Base-by-base conservation (phyloP, 2,113 vertebrate genomes). In the Panurus biarmicus region DNA sequence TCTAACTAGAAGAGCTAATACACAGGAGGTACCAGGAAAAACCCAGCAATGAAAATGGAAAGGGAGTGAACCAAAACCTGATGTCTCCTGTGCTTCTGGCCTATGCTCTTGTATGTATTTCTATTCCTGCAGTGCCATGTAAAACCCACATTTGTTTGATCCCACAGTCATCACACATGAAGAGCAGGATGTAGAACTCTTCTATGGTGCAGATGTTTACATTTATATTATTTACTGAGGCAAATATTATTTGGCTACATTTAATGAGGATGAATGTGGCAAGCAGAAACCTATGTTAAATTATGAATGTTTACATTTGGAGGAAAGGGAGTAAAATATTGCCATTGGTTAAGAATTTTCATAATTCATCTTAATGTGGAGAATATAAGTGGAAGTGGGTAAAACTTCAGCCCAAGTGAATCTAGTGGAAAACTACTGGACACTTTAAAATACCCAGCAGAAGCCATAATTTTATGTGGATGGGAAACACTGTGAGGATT, bases 401-500 rank as follows among this genome's bases (percentile, higher is more conserved):
- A 70, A 94, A 96, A 81, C 67, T 62, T 93, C 82, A 94, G 57
- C 66, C 66, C 53, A 90, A 38, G 17, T 36, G 50, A 91, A 93
- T 35, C 20, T 50, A 62, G 57, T 76, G 56, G 84, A 92, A 73
- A 87, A 89, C 54, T 89, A 78, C 67, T 42, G 50, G 42, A 51
- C 23, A 54, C 33, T 57, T 69, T 51, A 75, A 86, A 80, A 87
- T 12, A 40, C 33, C 11, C 50, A 47, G n/a, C 36, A 94, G 51
- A 87, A 81, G 54, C 87, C 61, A 84, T 93, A 79, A 96, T 92
- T 94, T 73, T 93, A 85, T 57, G 58, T 47, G 38, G 61, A 62
- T 62, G 78, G 87, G 86, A 94, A 95, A 87, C 42, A 40, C 47
- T 44, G 57, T 5, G 20, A 56, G 75, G 80, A 95, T 95, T 85